Conservation (phyloP, 2,888 invertebrate genomes). For the Andrena chrysosceles region DNA sequence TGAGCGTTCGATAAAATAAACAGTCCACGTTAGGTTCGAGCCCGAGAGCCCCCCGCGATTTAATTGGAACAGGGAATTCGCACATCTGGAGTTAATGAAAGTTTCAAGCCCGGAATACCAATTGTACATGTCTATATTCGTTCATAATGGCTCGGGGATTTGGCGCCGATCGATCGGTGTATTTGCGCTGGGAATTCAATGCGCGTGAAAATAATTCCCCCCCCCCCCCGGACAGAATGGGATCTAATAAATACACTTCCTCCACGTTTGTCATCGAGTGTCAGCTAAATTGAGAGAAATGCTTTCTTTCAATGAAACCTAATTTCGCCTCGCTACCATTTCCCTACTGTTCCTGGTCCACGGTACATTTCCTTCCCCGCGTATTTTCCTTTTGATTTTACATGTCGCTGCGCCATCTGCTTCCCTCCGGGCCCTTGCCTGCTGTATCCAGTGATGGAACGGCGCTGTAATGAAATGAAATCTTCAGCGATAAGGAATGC, state of each 20-base stretch:
- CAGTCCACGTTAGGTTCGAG: conserved; percentile 23
- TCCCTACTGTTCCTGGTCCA: too few species aligned
- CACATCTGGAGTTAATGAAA: conserved; percentile 52
- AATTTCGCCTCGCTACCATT: neutral
- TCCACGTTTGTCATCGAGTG: neutral
- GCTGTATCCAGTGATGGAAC: too few species aligned
- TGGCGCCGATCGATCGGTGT: neutral
- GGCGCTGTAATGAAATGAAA: neutral
- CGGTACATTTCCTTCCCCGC: conserved; percentile 3
- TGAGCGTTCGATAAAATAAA: conserved; percentile 17
- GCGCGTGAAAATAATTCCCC: conserved; percentile 25
- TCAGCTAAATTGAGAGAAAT: neutral
- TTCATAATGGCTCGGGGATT: conserved; percentile 19
- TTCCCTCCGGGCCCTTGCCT: too few species aligned
- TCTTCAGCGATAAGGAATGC: neutral
- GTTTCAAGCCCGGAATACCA: conserved; percentile 34
- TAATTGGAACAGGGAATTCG: conserved; percentile 50
- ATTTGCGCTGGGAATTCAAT: conserved; percentile 11
- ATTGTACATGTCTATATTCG: conserved; percentile 34
- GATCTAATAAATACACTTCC: conserved; percentile 7
- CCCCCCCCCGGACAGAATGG: neutral
- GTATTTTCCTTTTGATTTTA: neutral
- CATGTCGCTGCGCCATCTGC: neutral
- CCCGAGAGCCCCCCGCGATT: conserved; percentile 12
- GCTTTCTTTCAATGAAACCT: neutral